phyloP scores from a whole-genome alignment of 2,888 invertebrate species.

The Campaea margaritaria region DNA sequence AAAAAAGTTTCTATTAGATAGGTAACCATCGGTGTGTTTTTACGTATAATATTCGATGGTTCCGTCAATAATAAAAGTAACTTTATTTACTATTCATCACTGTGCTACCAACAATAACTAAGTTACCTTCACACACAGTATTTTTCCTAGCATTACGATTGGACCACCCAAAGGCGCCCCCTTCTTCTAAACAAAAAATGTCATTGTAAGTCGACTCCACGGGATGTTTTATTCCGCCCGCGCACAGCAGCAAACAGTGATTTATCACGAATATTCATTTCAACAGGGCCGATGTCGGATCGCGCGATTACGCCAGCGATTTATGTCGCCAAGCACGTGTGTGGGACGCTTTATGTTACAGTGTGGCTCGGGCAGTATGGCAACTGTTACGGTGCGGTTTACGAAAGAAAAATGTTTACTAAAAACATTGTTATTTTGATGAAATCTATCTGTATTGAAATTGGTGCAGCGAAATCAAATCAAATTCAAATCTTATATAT shows the following conservation, averaged over 20 bases:
- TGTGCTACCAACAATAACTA: no score
- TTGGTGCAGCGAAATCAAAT: no score
- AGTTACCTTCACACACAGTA: no score
- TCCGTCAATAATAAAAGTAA: no score
- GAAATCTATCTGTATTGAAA: no score
- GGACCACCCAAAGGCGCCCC: slow-evolving; percentile 5
- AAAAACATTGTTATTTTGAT: no score
- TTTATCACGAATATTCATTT: slow-evolving; percentile 83
- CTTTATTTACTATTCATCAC: no score
- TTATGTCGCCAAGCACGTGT: slow-evolving; percentile 68
- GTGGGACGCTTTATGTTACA: slow-evolving; percentile 38
- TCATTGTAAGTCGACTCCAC: slow-evolving; percentile 21
- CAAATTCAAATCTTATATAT: no score
- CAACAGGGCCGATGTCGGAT: slow-evolving; percentile 79
- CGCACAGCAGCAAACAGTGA: slow-evolving; percentile 77
- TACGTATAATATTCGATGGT: no score
- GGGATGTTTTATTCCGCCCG: slow-evolving; percentile 30
- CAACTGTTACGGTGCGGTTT: not conserved
- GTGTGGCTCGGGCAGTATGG: slow-evolving; percentile 2
- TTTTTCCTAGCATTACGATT: not conserved
- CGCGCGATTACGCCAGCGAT: slow-evolving; percentile 75
- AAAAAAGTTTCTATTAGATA: no score
- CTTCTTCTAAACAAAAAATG: not conserved
- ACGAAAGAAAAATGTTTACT: not conserved
- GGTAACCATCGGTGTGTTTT: no score